Conservation (phyloP, 1,140 invertebrate genomes). For the Hypothenemus hampei region DNA sequence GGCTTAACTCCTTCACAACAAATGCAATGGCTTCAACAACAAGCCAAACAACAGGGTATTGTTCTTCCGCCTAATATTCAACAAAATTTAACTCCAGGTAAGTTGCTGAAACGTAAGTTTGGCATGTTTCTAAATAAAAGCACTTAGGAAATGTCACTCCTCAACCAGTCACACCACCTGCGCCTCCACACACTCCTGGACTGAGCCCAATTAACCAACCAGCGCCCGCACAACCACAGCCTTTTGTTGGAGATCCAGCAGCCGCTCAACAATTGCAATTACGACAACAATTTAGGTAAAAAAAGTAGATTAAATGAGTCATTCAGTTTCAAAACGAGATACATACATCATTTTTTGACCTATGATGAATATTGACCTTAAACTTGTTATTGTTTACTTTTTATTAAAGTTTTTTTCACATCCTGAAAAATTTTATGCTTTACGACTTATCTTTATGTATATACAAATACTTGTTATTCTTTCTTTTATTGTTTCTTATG, state of each 20-base stretch:
- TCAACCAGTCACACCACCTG: conserved; percentile 27
- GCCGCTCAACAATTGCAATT: conserved; percentile 49
- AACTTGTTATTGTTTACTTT: no score
- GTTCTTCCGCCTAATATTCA: conserved; percentile 43
- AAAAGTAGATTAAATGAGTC: no score
- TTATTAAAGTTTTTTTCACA: no score
- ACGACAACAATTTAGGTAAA: conserved; percentile 48
- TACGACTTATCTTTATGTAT: no score
- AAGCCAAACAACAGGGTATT: conserved; percentile 53
- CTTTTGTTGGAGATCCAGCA: conserved; percentile 33
- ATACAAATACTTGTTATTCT: background rate
- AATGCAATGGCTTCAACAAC: conserved; percentile 62
- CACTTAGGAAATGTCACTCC: conserved; percentile 13
- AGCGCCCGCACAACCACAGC: conserved; percentile 24
- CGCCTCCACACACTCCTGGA: conserved; percentile 44
- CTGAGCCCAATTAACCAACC: conserved; percentile 47
- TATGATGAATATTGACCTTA: no score
- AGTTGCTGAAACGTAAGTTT: conserved; percentile 13
- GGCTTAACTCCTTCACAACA: conserved; percentile 61
- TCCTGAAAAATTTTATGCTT: no score
- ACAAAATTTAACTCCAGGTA: conserved; percentile 36
- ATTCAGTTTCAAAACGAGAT: no score
- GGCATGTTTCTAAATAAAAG: no score
- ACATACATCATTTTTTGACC: no score
- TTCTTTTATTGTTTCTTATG: no score